Conservation (phyloP, 64 coral and sea anemone genomes). For the Platygyra sinensis region DNA sequence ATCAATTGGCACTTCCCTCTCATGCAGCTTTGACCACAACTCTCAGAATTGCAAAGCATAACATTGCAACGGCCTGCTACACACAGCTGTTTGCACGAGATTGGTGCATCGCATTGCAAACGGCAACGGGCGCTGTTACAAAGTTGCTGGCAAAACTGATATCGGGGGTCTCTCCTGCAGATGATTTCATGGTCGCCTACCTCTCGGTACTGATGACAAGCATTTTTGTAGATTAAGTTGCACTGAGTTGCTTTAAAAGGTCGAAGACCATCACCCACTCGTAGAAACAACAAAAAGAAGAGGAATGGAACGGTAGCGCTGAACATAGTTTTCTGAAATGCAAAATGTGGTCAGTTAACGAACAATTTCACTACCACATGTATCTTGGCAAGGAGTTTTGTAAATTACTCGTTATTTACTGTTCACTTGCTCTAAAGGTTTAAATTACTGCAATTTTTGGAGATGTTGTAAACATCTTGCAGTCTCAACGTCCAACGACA, state of each 20-base stretch:
- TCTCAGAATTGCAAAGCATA: slow-evolving; percentile 55
- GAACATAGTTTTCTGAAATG: not conserved
- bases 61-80: slow-evolving; percentile 66
- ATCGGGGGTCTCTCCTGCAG: slow-evolving; percentile 14
- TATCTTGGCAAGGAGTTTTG: not conserved
- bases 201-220: slow-evolving; percentile 67
- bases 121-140: slow-evolving; percentile 79
- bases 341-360: not conserved
- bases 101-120: slow-evolving; percentile 52
- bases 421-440: no score
- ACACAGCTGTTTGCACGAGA: slow-evolving; percentile 64
- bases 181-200: slow-evolving; percentile 17
- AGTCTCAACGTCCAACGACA: no score
- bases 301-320: not conserved
- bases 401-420: not conserved
- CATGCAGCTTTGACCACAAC: slow-evolving; percentile 67
- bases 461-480: no score
- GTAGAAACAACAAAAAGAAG: not conserved
- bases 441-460: no score
- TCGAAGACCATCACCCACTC: not conserved
- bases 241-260: slow-evolving; percentile 27
- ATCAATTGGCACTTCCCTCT: slow-evolving; percentile 59
- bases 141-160: slow-evolving; percentile 66
- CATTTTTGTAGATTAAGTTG: slow-evolving; percentile 41
- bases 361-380: no score